Percentiles rank a stretch among this genome's conserved stretches.
Conservation (phyloP, 2,113 vertebrate species). For the Chroicocephalus ridibundus region DNA sequence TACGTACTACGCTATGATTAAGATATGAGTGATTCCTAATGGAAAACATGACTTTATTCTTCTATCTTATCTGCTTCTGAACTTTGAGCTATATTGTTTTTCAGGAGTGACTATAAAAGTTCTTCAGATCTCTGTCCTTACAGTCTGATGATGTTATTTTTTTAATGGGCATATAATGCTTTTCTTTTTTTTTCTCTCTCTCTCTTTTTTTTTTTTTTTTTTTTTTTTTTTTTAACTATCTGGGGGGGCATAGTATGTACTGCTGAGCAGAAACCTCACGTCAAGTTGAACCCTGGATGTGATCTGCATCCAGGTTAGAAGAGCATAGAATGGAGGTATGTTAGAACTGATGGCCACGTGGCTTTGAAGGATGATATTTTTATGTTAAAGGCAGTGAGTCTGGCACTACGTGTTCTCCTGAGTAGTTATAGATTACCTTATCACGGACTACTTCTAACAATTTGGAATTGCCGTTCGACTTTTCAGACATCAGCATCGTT, state of each 20-base stretch:
- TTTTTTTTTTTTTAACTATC: not conserved
- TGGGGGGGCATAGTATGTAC: not conserved
- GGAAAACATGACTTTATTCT: not conserved
- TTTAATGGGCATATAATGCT: not conserved
- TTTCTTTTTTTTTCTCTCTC: not conserved
- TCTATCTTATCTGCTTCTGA: not conserved
- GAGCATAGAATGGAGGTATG: not conserved
- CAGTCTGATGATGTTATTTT: not conserved
- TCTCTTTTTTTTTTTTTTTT: not conserved
- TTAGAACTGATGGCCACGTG: not conserved
- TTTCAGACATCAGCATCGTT: constrained; percentile 4
- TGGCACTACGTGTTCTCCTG: not conserved
- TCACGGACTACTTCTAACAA: constrained; percentile 10
- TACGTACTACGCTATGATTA: not conserved
- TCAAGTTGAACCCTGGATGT: not conserved
- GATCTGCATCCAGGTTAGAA: not conserved
- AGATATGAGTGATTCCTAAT: not conserved
- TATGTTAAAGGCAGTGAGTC: not conserved
- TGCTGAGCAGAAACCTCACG: not conserved
- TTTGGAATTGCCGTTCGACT: constrained; percentile 2
- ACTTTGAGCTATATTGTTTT: not conserved
- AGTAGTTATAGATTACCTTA: not conserved
- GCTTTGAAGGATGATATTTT: not conserved
- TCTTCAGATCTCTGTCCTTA: not conserved
- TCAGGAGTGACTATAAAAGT: not conserved